phyloP scores from a whole-genome alignment of 2,113 vertebrate genomes.

The Trinectes maculatus region DNA sequence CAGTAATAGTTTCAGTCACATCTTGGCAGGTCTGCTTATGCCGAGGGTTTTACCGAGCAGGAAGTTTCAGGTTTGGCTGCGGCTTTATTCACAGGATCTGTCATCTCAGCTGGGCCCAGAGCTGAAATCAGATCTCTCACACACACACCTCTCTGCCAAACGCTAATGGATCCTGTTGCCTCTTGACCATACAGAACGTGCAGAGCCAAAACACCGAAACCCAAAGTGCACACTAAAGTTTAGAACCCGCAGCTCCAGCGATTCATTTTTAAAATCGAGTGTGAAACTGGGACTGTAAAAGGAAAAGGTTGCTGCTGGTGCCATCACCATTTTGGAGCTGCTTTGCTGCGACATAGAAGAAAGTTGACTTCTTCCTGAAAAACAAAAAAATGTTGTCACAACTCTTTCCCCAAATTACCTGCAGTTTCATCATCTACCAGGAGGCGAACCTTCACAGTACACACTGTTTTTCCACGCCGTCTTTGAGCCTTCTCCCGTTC shows the following conservation, averaged over 20 bases:
- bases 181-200: conserved; percentile 37
- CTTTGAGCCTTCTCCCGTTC: conserved; percentile 39
- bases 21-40: conserved; percentile 66
- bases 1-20: conserved; percentile 66
- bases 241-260: conserved; percentile 10
- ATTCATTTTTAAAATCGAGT: background rate
- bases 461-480: conserved; percentile 24
- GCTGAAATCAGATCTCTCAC: conserved; percentile 63
- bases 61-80: conserved; percentile 61
- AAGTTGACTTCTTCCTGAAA: conserved; percentile 31
- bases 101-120: conserved; percentile 63
- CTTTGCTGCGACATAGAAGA: conserved; percentile 7
- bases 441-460: conserved; percentile 21
- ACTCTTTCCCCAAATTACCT: conserved; percentile 42
- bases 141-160: conserved; percentile 37
- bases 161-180: conserved; percentile 50
- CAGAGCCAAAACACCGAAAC: conserved; percentile 23
- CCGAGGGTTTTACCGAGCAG: conserved; percentile 58
- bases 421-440: conserved; percentile 59
- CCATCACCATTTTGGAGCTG: conserved; percentile 7
- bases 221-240: conserved; percentile 2
- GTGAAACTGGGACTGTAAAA: background rate
- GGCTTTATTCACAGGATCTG: conserved; percentile 64
- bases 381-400: conserved; percentile 35
- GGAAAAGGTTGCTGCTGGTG: background rate